Evolutionary conservation across 2,888 invertebrate species (phyloP).

Genomic region (Seira sanloemensis): DNA sequence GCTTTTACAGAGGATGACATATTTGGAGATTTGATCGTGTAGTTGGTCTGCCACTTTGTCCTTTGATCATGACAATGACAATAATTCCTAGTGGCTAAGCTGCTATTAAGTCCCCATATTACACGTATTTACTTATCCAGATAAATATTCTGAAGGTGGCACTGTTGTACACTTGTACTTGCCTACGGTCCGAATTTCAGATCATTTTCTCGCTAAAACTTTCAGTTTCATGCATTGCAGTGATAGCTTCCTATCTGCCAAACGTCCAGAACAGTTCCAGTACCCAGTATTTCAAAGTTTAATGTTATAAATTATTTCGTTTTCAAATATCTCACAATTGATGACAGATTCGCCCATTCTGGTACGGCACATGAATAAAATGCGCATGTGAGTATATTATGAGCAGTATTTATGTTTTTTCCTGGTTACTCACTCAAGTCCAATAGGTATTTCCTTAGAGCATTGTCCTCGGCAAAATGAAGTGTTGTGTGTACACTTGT

Average conservation of each 20-base stretch:
- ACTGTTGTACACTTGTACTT: too few species aligned
- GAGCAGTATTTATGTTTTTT: not conserved
- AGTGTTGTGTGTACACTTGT: constrained; percentile 55
- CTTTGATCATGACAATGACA: constrained; percentile 68
- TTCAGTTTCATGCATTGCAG: too few species aligned
- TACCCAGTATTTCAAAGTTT: too few species aligned
- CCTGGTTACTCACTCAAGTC: constrained; percentile 32
- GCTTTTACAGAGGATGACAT: constrained; percentile 63
- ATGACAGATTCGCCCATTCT: too few species aligned
- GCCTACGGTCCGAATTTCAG: too few species aligned
- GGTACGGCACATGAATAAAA: too few species aligned
- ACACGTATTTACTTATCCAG: constrained; percentile 12
- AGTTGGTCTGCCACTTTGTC: constrained; percentile 21
- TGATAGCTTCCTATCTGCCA: too few species aligned
- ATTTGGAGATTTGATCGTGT: constrained; percentile 42
- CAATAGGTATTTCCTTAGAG: constrained; percentile 22
- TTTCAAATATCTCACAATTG: constrained; percentile 55
- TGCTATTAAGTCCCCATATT: constrained; percentile 23
- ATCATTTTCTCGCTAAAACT: too few species aligned
- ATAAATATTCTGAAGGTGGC: too few species aligned
- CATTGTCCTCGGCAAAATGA: constrained; percentile 17
- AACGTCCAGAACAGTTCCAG: too few species aligned
- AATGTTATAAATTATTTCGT: too few species aligned
- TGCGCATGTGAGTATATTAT: not conserved
- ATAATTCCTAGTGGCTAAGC: constrained; percentile 25